Base-by-base conservation (phyloP, 2,797 vertebrate species). In the Sarcophilus harrisii region DNA sequence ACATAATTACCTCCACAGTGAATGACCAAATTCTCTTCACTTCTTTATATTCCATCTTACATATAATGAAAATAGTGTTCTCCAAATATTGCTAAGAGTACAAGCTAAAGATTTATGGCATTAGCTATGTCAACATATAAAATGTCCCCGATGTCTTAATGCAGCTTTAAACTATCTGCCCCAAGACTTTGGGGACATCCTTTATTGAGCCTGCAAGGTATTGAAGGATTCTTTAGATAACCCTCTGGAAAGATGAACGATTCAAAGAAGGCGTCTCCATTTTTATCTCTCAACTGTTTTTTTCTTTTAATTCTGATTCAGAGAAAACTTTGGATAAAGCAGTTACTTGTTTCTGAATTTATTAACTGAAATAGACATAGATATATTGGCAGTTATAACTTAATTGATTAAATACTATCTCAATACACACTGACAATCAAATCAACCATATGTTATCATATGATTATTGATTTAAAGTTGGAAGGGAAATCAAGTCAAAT, bases 61-160 rank as follows among this genome's bases (percentile, higher is more conserved):
- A 13, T 91, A 32, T 93, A 95, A 96, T 92, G 95, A 96, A 95
- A 95, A 57, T 28, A 92, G 32, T 28, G 60, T 58, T 95, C 62
- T 95, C 91, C 21, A 54, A 73, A 45, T 28, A 27, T 87, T 57
- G 30, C 54, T 96, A 93, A 62, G 58, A 96, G 58, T 28, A 49
- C 58, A 58, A 32, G 58, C 45, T 81, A 66, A 93, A 38, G 73
- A 1, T 32, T 95, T 91, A 73, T 32, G 58, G 93, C 94, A 87
- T 95, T 94, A 49, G 59, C 57, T 91, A 60, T 92, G 3, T 55
- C 90, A 73, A 57, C 5, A 58, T 45, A 58, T 45, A 94, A 60
- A 73, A 92, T 49, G 38, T 27, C 2, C 73, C 21, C 10, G 9
- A 87, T 81, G 66, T 45, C 66, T 38, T 24, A 49, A 24, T 49